A percentile compares a stretch with the other conserved stretches of the same genome.
Conservation (phyloP, 2,888 invertebrate genomes). For the Parelbella ahira region DNA sequence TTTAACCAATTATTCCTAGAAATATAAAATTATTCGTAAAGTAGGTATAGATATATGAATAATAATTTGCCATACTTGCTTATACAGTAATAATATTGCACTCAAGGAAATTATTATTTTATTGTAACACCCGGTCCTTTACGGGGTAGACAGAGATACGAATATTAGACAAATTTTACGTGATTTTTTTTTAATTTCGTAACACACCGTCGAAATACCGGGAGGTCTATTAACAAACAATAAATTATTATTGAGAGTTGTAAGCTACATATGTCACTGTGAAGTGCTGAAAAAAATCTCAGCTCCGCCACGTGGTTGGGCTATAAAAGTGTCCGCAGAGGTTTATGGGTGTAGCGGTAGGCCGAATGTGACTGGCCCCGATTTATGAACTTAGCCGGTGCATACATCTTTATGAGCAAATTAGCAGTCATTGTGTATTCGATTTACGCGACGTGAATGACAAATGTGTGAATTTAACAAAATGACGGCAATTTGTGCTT, state of each 20-base stretch:
- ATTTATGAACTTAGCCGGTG: conserved; percentile 71
- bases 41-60: too few species aligned
- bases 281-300: conserved; percentile 74
- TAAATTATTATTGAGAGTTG: conserved; percentile 65
- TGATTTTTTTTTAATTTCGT: too few species aligned
- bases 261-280: conserved; percentile 68
- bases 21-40: too few species aligned
- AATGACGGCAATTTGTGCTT: conserved; percentile 39
- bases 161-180: too few species aligned
- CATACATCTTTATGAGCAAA: conserved; percentile 79
- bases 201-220: too few species aligned
- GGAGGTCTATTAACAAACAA: conserved; percentile 66
- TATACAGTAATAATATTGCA: too few species aligned
- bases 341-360: conserved; percentile 79
- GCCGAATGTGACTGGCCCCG: conserved; percentile 69
- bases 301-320: conserved; percentile 72
- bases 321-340: conserved; percentile 77
- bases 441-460: conserved; percentile 68
- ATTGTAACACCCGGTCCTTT: too few species aligned
- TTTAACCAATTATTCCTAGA: too few species aligned
- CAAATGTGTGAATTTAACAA: conserved; percentile 65
- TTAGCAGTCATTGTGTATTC: conserved; percentile 77
- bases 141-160: too few species aligned
- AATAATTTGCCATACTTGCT: too few species aligned
- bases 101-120: too few species aligned